Evolutionary conservation across 2,113 vertebrate genomes (phyloP), one percentile per base, ranked within the genome.

Genomic region (Psettodes erumei): DNA sequence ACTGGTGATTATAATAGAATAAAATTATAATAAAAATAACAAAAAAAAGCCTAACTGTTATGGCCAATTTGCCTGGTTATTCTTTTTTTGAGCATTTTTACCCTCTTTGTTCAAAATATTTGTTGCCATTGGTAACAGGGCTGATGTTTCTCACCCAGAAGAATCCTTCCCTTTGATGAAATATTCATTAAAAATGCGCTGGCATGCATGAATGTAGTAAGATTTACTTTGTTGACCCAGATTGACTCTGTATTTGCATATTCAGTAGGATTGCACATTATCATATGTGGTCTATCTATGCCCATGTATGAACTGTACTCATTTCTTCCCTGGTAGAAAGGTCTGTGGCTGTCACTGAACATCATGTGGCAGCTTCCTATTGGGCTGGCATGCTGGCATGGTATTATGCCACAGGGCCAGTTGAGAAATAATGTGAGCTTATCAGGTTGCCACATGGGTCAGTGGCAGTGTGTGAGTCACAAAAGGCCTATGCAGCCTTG

Each of bases 381-480:
- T 87, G 87, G 77, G 74, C 32, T 54, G 72, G 54, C 79, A 40
- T 82, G 86, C 84, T 78, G 82, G 56, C 74, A 82, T 88, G 83
- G 68, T 84, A 60, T 77, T 76, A n/a, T 72, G 88, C 89, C 72
- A 61, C 77, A 53, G 83, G 89, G 82, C 78, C 77, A 23, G 79
- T 78, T 70, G 75, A 85, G 88, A 86, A 89, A 89, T 88, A 89
- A 90, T 91, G 86, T 88, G 87, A 92, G 89, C 45, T 92, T 89
- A 92, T 92, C 87, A 91, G 80, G 80, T 88, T 83, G 65, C 82
- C 51, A 38, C 88, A 92, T 71, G 89, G 92, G 90, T 93, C 92
- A 92, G 85, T 68, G 82, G 81, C 72, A 56, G 55, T 63, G 55
- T 78, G 82, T 89, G 90, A 93, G 82, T 94, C 91, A 92, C 81